Evolutionary conservation across 2,113 vertebrate species (phyloP).

Genomic region (Daphoenositta chrysoptera): DNA sequence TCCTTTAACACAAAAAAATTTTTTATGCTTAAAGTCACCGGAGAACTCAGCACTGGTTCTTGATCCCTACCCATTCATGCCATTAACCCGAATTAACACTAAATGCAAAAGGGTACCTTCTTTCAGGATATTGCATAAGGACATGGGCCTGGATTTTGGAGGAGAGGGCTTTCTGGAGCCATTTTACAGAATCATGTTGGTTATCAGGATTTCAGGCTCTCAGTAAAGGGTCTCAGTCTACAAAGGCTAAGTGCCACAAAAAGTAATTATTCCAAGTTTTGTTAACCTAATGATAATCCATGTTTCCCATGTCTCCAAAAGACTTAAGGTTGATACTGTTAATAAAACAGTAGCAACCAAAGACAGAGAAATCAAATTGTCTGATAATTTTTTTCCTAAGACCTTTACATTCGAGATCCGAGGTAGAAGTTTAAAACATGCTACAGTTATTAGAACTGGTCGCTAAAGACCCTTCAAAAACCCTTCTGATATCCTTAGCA

Average conservation of each 20-base stretch:
- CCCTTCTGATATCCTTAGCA: not conserved
- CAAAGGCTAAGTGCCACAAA: conserved; percentile 37
- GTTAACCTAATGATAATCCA: not conserved
- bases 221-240: conserved; percentile 33
- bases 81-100: not conserved
- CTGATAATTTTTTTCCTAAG: not conserved
- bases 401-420: not conserved
- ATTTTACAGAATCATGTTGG: conserved; percentile 28
- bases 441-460: not conserved
- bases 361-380: not conserved
- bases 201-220: conserved; percentile 26
- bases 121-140: conserved; percentile 32
- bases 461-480: not conserved
- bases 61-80: not conserved
- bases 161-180: conserved; percentile 19
- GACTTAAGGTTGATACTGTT: not conserved
- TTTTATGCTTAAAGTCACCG: not conserved
- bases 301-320: not conserved
- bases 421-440: not conserved
- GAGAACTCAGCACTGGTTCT: not conserved
- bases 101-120: conserved; percentile 11
- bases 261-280: conserved; percentile 1
- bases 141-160: conserved; percentile 12
- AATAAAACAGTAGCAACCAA: not conserved
- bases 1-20: not conserved